phyloP scores from a whole-genome alignment of 2,888 invertebrate genomes.

The Volucella bombylans region DNA sequence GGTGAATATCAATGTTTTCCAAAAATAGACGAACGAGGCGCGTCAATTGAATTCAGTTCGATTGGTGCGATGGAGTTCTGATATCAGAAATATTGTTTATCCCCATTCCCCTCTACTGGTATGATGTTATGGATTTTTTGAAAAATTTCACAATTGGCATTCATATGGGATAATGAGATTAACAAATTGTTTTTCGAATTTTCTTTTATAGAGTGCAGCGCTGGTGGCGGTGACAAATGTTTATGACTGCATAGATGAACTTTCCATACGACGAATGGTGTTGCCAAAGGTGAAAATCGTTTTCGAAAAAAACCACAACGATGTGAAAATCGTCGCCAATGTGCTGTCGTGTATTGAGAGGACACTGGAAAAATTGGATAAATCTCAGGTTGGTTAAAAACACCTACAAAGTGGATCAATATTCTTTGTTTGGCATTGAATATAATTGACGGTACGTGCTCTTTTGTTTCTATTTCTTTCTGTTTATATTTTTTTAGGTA shows the following conservation, averaged over 20 bases:
- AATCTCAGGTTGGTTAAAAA: constrained; percentile 84
- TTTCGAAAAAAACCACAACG: constrained; percentile 90
- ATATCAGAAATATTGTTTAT: constrained; percentile 1
- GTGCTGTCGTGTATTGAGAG: constrained; percentile 91
- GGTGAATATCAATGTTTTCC: constrained; percentile 54
- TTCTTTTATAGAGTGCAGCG: constrained; percentile 89
- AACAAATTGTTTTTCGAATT: constrained; percentile 22
- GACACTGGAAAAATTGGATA: constrained; percentile 92
- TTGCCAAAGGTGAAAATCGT: constrained; percentile 91
- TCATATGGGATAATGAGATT: background rate
- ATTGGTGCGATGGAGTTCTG: constrained; percentile 7
- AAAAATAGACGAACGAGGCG: constrained; percentile 30
- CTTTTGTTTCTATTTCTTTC: constrained; percentile 23
- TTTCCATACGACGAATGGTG: constrained; percentile 90
- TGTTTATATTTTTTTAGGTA: constrained; percentile 82
- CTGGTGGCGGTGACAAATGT: constrained; percentile 93
- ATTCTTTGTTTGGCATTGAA: constrained; percentile 24
- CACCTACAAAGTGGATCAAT: background rate
- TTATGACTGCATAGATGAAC: constrained; percentile 91
- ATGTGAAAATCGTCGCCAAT: constrained; percentile 90
- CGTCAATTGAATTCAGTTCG: constrained; percentile 48
- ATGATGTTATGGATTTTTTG: no score
- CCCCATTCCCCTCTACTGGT: no score
- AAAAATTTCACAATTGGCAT: constrained; percentile 2
- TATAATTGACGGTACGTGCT: constrained; percentile 19